Evolutionary conservation across 2,797 vertebrate species (phyloP), one percentile per base, ranked within the genome.

Genomic region (Tokudaia muenninki): DNA sequence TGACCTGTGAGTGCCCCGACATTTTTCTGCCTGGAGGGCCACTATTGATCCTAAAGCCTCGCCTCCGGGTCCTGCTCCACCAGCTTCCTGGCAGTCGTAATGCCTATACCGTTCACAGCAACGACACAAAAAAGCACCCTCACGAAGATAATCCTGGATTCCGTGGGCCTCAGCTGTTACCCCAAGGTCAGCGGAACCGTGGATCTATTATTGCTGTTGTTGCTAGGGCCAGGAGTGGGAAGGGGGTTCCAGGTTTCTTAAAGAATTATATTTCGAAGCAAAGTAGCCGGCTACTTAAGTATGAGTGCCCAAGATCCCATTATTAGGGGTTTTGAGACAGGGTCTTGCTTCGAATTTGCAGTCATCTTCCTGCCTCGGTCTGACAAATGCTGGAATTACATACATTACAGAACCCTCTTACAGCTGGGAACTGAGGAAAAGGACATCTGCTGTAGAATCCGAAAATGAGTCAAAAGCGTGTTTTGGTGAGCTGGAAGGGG

Each of bases 181-280:
- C 24, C 16, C 19, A 0, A 7, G 41, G 22, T 63, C 29, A 10
- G 24, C 6, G 17, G 37, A 75, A 14, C 31, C 17, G 34, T n/a
- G 55, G n/a, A 37, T 63, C 59, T 65, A 44, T 31, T 63, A 47
- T 34, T 84, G 41, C 19, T 47, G 10, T 13, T 84, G 29, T 47
- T 65, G 16, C 26, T 50, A 12, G 41, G 61, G 11, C 3, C 1
- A 7, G 0, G 26, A 9, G 24, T 12, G 0, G 41, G 11, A 6
- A 13, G 1, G 29, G 41, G 31, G 11, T 22, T 14, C 29, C 67
- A 5, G 9, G 3, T 87, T 52, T 83, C 24, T 14, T 52, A 24
- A 52, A n/a, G 31, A 7, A 55, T 10, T 87, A 47, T 26, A 65
- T 50, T 47, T 12, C 61, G 17, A 50, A 67, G 61, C 29, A 86